Percentiles rank a stretch among this genome's conserved stretches.
Conservation (phyloP, 2,797 vertebrate genomes). For the Lepus oiostolus region DNA sequence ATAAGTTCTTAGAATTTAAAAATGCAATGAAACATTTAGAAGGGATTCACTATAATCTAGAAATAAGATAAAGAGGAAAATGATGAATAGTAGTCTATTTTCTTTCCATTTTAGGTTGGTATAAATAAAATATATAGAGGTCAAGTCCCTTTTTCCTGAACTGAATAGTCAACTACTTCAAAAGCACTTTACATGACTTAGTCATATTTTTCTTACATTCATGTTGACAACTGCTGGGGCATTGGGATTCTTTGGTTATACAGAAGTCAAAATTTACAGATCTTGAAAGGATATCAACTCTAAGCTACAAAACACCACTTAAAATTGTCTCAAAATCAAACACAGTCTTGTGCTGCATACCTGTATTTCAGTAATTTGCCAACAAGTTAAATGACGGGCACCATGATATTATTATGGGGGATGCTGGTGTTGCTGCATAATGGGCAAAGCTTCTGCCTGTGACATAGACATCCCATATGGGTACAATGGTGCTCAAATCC, state of each 20-base stretch:
- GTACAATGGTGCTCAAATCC: no score
- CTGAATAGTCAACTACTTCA: background rate
- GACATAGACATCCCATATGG: no score
- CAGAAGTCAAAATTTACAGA: background rate
- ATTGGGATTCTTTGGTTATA: background rate
- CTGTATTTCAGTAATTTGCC: background rate
- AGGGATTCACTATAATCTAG: background rate
- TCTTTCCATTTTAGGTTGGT: background rate
- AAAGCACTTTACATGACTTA: background rate
- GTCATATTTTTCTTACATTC: constrained; percentile 34
- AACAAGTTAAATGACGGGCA: no score
- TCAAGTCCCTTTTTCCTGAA: background rate
- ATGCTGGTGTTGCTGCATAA: no score
- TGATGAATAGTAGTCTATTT: background rate
- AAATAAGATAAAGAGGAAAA: background rate
- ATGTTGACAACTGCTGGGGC: constrained; percentile 1
- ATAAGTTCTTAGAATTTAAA: background rate
- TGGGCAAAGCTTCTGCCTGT: no score
- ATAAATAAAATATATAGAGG: background rate
- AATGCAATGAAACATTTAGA: background rate
- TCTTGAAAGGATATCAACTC: background rate
- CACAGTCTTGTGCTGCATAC: background rate
- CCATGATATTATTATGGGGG: background rate
- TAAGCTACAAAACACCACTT: background rate
- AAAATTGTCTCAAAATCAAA: background rate